These are phyloP conservation scores for Andrena praecox DNA, from an alignment of 2,888 invertebrate species.

Conservation along the genomic window DNA sequence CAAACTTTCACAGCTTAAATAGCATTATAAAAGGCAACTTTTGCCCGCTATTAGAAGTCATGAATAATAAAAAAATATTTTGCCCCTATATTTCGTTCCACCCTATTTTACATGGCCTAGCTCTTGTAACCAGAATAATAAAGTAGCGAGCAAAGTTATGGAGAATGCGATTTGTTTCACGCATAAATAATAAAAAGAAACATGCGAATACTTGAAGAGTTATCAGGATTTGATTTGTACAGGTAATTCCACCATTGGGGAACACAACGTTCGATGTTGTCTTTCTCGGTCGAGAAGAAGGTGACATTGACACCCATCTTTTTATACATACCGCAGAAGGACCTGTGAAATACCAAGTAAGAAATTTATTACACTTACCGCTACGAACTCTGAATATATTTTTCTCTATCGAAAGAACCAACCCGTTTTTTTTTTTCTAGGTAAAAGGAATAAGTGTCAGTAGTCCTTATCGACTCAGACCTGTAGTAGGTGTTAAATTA, in stretches of 20 bases:
- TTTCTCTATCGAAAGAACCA: conserved; percentile 1
- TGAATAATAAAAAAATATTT: too few relatives aligned
- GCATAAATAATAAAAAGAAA: not conserved
- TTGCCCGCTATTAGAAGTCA: too few relatives aligned
- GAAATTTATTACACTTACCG: conserved; percentile 23
- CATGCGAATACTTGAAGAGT: not conserved
- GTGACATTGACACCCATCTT: conserved; percentile 93
- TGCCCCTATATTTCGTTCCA: too few relatives aligned
- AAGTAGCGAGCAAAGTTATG: not conserved
- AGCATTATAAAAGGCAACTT: too few relatives aligned
- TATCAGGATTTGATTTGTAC: conserved; percentile 72
- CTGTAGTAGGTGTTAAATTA: conserved; percentile 95
- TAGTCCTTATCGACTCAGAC: conserved; percentile 96
- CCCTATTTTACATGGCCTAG: not conserved
- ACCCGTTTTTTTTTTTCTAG: conserved; percentile 83
- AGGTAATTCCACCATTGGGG: conserved; percentile 95
- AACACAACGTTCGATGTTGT: conserved; percentile 98
- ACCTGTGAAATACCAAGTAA: conserved; percentile 93
- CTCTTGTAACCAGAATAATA: not conserved
- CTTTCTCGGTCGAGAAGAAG: conserved; percentile 96
- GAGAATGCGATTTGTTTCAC: not conserved
- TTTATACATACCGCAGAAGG: conserved; percentile 98
- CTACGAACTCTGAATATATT: conserved; percentile 14
- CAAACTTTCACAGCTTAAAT: too few relatives aligned
- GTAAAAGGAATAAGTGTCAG: conserved; percentile 94